A percentile compares a stretch with the other conserved stretches of the same genome.
Evolutionary conservation across 2,113 vertebrate species (phyloP).

Genomic region (Solea solea): DNA sequence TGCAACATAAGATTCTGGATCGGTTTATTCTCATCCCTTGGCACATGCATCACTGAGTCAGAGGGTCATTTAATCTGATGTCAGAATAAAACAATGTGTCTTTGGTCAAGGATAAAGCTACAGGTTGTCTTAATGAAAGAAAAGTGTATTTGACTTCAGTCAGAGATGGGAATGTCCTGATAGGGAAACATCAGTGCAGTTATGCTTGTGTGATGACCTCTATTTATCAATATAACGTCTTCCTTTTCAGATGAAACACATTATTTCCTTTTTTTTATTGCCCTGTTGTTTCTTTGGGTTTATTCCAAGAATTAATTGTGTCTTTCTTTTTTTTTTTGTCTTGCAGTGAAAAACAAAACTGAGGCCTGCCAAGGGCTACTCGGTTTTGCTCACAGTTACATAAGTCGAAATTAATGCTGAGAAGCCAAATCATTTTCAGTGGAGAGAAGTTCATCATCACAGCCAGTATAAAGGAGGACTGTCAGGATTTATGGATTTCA

Average conservation of each 20-base stretch:
- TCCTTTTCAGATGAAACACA: background rate
- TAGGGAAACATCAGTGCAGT: constrained; percentile 9
- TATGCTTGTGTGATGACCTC: constrained; percentile 1
- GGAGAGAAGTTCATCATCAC: constrained; percentile 1
- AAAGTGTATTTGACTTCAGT: constrained; percentile 36
- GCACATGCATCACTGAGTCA: no score
- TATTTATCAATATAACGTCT: constrained; percentile 8
- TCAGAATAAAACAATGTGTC: no score
- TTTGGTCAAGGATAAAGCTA: no score
- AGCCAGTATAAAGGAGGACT: constrained; percentile 22
- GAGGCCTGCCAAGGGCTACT: background rate
- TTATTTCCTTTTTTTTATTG: background rate
- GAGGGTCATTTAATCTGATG: no score
- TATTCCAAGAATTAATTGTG: constrained; percentile 10
- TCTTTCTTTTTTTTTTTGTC: background rate
- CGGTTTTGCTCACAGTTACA: constrained; percentile 39
- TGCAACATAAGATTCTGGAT: no score
- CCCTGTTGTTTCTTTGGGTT: constrained; percentile 1
- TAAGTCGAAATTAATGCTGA: constrained; percentile 17
- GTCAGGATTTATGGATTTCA: constrained; percentile 47
- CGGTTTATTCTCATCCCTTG: no score
- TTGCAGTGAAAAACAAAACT: constrained; percentile 23
- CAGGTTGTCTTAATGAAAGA: no score
- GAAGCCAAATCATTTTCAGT: constrained; percentile 30
- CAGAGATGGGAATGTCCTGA: constrained; percentile 8